Percentiles rank a stretch among this genome's conserved stretches.
phyloP scores from a whole-genome alignment of 2,888 invertebrate species.

The Teinopalpus imperialis region DNA sequence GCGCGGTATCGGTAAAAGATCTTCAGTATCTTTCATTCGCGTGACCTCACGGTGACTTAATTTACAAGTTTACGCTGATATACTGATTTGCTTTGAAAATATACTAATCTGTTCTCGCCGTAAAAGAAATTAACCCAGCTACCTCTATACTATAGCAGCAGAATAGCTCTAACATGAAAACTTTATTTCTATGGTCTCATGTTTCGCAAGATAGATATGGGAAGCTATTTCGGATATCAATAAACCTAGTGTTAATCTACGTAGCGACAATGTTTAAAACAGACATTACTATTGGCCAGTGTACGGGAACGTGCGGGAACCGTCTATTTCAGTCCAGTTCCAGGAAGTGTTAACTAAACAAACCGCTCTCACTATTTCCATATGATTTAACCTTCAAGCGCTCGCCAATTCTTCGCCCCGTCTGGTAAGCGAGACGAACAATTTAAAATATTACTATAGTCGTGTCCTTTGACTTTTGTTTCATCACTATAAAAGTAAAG shows the following conservation, averaged over 20 bases:
- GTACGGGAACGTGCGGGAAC: conserved; percentile 47
- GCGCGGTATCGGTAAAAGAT: too few relatives aligned
- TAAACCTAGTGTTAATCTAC: conserved; percentile 28
- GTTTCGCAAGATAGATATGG: conserved; percentile 2
- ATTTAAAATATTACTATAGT: neutral
- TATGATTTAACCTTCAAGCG: conserved; percentile 69
- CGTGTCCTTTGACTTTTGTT: too few relatives aligned
- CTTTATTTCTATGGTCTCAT: neutral
- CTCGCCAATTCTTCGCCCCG: conserved; percentile 50
- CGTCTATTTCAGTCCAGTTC: conserved; percentile 49
- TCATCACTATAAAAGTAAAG: too few relatives aligned
- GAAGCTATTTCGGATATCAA: conserved; percentile 18
- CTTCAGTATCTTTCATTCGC: too few relatives aligned
- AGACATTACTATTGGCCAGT: conserved; percentile 48
- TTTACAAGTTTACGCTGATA: too few relatives aligned
- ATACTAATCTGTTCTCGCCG: too few relatives aligned
- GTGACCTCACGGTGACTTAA: too few relatives aligned
- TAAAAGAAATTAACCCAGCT: too few relatives aligned
- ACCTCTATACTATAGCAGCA: too few relatives aligned
- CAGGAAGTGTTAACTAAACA: conserved; percentile 52
- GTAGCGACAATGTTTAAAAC: conserved; percentile 46
- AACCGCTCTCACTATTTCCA: conserved; percentile 45
- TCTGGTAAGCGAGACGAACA: conserved; percentile 50
- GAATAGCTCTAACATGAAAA: too few relatives aligned
- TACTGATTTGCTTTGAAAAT: too few relatives aligned